Percentiles rank a stretch among this genome's conserved stretches.
These are phyloP conservation scores for Pyralis farinalis DNA, from an alignment of 2,888 invertebrate species.

Conservation along the genomic window DNA sequence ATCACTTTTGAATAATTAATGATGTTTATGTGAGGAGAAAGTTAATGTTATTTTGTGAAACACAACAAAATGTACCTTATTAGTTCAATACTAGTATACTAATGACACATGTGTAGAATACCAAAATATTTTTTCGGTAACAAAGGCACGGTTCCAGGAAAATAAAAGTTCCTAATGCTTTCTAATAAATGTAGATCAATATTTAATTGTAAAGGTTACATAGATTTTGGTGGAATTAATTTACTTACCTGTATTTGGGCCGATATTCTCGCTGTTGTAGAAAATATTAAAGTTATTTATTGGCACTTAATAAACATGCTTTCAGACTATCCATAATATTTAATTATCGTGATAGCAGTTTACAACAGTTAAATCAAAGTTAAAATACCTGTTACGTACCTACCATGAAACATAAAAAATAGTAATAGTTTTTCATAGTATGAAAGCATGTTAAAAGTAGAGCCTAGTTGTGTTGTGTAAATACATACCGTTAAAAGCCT, in stretches of 20 bases:
- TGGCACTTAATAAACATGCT: no score
- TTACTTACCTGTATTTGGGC: background rate
- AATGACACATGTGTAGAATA: slow-evolving; percentile 29
- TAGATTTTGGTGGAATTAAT: background rate
- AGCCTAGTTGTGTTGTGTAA: slow-evolving; percentile 36
- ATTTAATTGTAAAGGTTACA: background rate
- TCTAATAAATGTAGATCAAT: slow-evolving; percentile 9
- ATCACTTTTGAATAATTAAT: slow-evolving; percentile 4
- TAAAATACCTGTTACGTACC: no score
- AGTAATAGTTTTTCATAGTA: background rate
- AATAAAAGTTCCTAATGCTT: slow-evolving; percentile 55
- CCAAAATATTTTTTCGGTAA: slow-evolving; percentile 55
- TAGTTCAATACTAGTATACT: slow-evolving; percentile 2
- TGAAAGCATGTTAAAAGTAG: background rate
- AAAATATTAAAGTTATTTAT: background rate
- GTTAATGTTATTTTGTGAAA: background rate
- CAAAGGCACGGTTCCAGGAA: slow-evolving; percentile 39
- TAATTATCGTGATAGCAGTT: no score
- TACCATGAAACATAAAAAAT: no score
- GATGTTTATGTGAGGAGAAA: background rate
- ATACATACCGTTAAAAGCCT: slow-evolving; percentile 59
- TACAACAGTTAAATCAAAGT: no score
- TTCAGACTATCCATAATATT: no score
- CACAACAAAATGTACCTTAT: background rate
- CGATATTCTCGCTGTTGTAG: background rate